Evolutionary conservation across 2,888 invertebrate species (phyloP).

Genomic region (Caenorhabditis sinica): DNA sequence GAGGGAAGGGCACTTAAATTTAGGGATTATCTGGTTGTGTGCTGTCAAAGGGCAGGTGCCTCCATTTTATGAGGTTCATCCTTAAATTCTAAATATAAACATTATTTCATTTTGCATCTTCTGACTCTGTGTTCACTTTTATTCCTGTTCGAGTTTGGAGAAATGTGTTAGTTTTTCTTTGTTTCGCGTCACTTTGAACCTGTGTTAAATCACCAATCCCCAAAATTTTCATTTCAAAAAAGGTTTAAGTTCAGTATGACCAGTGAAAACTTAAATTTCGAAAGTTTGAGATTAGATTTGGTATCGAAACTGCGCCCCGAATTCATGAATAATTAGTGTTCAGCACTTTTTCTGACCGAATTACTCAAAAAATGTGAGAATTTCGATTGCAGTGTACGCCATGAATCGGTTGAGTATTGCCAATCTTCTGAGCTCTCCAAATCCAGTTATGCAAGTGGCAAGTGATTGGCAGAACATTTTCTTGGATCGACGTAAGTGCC

Average conservation of each 20-base stretch:
- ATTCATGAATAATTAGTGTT: constrained; percentile 33
- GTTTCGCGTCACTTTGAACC: too few species aligned
- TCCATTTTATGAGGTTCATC: constrained; percentile 2
- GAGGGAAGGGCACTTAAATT: constrained; percentile 27
- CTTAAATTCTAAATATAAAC: background rate
- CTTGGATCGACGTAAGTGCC: constrained; percentile 39
- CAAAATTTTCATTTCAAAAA: too few species aligned
- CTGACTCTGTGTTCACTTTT: too few species aligned
- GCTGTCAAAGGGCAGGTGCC: constrained; percentile 38
- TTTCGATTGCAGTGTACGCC: constrained; percentile 45
- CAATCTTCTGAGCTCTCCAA: constrained; percentile 40
- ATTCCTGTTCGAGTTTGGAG: too few species aligned
- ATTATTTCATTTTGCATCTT: constrained; percentile 8
- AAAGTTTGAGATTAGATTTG: background rate
- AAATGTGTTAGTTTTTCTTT: too few species aligned
- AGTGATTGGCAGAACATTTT: constrained; percentile 43
- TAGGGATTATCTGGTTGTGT: constrained; percentile 32
- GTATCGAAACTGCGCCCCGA: background rate
- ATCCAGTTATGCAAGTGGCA: constrained; percentile 28
- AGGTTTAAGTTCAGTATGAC: too few species aligned
- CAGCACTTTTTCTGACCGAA: constrained; percentile 34
- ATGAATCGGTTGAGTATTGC: constrained; percentile 60
- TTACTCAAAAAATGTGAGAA: constrained; percentile 45
- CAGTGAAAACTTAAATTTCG: background rate
- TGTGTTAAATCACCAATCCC: too few species aligned